Evolutionary conservation across 1,140 invertebrate genomes (phyloP).

Genomic region (Drosophila novamexicana): DNA sequence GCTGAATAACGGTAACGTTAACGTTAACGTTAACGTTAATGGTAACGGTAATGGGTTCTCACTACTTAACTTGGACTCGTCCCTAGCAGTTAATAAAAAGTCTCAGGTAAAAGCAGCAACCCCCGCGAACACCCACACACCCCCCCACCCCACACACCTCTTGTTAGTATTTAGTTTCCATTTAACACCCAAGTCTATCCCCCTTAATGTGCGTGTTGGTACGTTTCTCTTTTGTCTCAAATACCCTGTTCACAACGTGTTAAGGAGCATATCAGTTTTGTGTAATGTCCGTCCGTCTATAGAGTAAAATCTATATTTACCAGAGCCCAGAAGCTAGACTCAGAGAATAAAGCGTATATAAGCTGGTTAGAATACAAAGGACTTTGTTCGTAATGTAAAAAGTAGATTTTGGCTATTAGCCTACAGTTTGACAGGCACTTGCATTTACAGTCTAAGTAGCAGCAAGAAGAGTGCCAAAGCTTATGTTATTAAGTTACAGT

Average conservation of each 20-base stretch:
- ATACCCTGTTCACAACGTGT: not conserved
- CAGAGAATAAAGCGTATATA: no score
- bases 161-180: conserved; percentile 16
- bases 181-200: not conserved
- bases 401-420: no score
- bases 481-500: no score
- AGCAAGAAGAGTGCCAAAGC: no score
- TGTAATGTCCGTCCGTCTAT: no score
- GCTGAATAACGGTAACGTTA: conserved; percentile 57
- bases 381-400: no score
- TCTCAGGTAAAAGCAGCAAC: conserved; percentile 72
- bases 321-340: no score
- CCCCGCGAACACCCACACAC: not conserved
- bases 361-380: no score
- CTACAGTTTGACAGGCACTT: no score
- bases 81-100: conserved; percentile 85
- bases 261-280: not conserved
- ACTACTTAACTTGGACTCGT: conserved; percentile 86
- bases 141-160: not conserved
- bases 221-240: not conserved
- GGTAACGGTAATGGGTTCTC: conserved; percentile 85
- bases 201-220: not conserved
- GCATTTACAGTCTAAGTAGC: no score
- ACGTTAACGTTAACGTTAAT: conserved; percentile 53
- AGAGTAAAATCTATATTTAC: no score